Evolutionary conservation across 1,140 invertebrate genomes (phyloP).

Genomic region (Condylostylus longicornis): DNA sequence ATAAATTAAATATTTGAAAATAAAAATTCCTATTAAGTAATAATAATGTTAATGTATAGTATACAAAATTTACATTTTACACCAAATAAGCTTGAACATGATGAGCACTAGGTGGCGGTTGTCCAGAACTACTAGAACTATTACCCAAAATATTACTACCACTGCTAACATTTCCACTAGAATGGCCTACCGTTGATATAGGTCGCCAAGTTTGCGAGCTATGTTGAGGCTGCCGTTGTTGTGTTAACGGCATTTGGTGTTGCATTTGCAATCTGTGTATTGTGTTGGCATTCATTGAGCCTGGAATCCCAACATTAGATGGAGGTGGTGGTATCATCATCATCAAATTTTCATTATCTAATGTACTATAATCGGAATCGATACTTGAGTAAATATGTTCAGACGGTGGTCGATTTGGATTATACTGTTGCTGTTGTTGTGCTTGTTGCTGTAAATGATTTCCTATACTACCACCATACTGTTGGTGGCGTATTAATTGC

Average conservation of each 20-base stretch:
- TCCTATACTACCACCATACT: constrained; percentile 32
- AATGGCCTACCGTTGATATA: too few relatives aligned
- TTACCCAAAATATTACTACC: too few relatives aligned
- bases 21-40: too few relatives aligned
- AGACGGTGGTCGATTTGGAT: constrained; percentile 46
- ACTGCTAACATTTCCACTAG: too few relatives aligned
- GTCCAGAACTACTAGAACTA: too few relatives aligned
- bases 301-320: constrained; percentile 5
- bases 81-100: too few relatives aligned
- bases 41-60: too few relatives aligned
- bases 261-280: constrained; percentile 2
- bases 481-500: constrained; percentile 36
- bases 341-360: constrained; percentile 30
- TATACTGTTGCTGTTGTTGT: constrained; percentile 19
- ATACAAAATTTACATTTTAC: too few relatives aligned
- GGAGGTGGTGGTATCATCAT: constrained; percentile 20
- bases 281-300: not conserved
- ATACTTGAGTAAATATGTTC: constrained; percentile 76
- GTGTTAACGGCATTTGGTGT: too few relatives aligned
- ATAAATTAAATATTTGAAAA: too few relatives aligned
- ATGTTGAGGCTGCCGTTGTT: constrained; percentile 6
- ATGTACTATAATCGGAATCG: constrained; percentile 54
- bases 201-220: constrained; percentile 22
- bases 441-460: constrained; percentile 29
- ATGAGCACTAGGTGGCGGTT: too few relatives aligned